A percentile compares a stretch with the other conserved stretches of the same genome.
These are phyloP conservation scores for Artibeus jamaicensis DNA, from an alignment of 2,797 vertebrate genomes.

Conservation along the genomic window DNA sequence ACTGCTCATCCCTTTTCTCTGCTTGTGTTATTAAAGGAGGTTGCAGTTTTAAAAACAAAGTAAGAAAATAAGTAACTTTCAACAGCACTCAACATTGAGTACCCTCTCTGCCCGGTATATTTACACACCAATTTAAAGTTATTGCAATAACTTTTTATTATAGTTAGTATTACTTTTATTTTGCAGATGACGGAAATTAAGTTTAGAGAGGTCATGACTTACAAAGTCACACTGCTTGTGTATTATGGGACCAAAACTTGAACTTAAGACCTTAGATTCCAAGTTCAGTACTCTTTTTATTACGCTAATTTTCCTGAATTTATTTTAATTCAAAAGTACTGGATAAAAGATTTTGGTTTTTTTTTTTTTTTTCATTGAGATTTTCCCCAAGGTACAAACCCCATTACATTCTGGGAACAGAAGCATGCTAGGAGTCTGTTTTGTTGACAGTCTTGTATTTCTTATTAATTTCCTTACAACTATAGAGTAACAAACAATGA, in stretches of 20 bases:
- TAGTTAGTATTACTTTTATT: not conserved
- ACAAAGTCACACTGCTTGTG: not conserved
- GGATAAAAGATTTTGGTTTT: not conserved
- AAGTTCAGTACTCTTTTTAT: not conserved
- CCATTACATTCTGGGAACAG: not conserved
- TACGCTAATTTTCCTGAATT: not conserved
- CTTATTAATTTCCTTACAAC: slow-evolving; percentile 21
- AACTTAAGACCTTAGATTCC: not conserved
- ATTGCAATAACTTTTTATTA: not conserved
- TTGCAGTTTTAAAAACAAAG: not conserved
- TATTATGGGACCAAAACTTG: not conserved
- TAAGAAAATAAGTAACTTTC: not conserved
- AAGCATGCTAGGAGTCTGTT: not conserved
- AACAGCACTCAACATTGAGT: not conserved
- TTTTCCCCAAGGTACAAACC: not conserved
- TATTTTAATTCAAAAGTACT: not conserved
- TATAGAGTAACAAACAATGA: not conserved
- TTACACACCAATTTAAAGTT: not conserved
- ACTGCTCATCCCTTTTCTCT: not conserved
- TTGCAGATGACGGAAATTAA: not conserved
- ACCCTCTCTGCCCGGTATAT: not conserved
- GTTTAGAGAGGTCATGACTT: not conserved
- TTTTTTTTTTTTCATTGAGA: not conserved
- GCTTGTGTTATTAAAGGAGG: not conserved
- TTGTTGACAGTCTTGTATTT: not conserved